phyloP scores from a whole-genome alignment of 1,140 invertebrate species.

The Drosophila repleta region DNA sequence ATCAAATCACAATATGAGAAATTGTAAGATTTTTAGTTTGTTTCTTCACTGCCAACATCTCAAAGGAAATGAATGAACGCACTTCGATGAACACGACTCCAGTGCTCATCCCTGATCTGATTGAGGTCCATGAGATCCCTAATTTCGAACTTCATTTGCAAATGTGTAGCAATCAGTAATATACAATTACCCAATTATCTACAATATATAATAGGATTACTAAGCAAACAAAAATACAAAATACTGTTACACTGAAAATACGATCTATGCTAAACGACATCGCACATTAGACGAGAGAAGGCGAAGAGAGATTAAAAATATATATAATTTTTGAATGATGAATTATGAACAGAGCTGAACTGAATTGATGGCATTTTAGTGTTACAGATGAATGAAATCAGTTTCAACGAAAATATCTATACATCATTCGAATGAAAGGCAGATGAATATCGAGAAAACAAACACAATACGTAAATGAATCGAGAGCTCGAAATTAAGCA shows the following conservation, averaged over 20 bases:
- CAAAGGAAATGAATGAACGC: conserved; percentile 4
- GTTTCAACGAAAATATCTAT: conserved; percentile 9
- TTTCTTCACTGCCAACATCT: conserved; percentile 72
- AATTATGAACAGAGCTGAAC: conserved; percentile 52
- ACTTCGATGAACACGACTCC: no score
- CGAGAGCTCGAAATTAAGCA: conserved; percentile 13
- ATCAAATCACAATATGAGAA: conserved; percentile 31
- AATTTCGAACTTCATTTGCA: conserved; percentile 72
- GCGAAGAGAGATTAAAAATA: conserved; percentile 24
- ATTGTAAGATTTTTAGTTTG: conserved; percentile 52
- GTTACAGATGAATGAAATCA: conserved; percentile 34
- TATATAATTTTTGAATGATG: conserved; percentile 41
- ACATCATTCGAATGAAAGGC: conserved; percentile 57
- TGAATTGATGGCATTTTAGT: conserved; percentile 79
- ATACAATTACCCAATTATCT: conserved; percentile 61
- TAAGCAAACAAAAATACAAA: conserved; percentile 26
- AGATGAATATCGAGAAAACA: conserved; percentile 25
- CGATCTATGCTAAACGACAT: conserved; percentile 47
- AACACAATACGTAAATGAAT: conserved; percentile 63
- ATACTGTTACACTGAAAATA: conserved; percentile 28
- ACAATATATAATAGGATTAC: conserved; percentile 55
- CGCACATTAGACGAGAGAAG: conserved; percentile 62
- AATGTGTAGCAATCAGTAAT: conserved; percentile 77
- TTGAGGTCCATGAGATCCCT: no score
- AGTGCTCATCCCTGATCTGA: no score